Percentiles rank a stretch among this genome's conserved stretches.
These are phyloP conservation scores for Pseudanteris insignis DNA, from an alignment of 2,888 invertebrate genomes.

Conservation along the genomic window DNA sequence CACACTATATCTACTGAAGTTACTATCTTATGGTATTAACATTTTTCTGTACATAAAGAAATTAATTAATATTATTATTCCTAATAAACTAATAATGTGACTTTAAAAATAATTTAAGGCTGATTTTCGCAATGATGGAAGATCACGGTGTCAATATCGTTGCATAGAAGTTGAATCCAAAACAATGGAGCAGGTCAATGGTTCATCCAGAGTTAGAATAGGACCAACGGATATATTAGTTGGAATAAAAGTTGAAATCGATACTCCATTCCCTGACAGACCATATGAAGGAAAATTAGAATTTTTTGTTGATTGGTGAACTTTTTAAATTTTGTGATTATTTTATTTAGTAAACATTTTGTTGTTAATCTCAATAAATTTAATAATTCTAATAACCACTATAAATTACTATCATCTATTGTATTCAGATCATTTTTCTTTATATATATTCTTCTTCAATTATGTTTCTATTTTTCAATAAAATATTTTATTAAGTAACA, in stretches of 20 bases:
- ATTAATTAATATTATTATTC: not conserved
- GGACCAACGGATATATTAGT: slow-evolving; percentile 95
- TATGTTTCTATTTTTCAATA: not conserved
- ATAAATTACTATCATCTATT: too few species aligned
- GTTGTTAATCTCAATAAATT: too few species aligned
- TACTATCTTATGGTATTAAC: not conserved
- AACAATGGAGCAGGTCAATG: slow-evolving; percentile 85
- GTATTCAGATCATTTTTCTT: not conserved
- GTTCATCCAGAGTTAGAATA: slow-evolving; percentile 83
- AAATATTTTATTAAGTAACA: not conserved
- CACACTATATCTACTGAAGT: too few species aligned
- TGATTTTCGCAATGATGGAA: slow-evolving; percentile 85
- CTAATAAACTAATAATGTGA: not conserved
- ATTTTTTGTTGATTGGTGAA: slow-evolving; percentile 96
- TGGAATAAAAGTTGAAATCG: slow-evolving; percentile 90
- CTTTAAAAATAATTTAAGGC: slow-evolving; percentile 68
- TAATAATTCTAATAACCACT: too few species aligned
- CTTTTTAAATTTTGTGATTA: too few species aligned
- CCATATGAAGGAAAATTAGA: slow-evolving; percentile 88
- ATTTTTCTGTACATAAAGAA: not conserved
- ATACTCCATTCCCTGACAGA: slow-evolving; percentile 77
- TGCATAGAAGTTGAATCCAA: slow-evolving; percentile 88
- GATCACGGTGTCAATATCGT: slow-evolving; percentile 81
- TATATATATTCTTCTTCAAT: not conserved
- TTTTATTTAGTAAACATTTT: too few species aligned